Base-by-base conservation (phyloP, 1,140 invertebrate species). In the Glossosoma conforme region DNA sequence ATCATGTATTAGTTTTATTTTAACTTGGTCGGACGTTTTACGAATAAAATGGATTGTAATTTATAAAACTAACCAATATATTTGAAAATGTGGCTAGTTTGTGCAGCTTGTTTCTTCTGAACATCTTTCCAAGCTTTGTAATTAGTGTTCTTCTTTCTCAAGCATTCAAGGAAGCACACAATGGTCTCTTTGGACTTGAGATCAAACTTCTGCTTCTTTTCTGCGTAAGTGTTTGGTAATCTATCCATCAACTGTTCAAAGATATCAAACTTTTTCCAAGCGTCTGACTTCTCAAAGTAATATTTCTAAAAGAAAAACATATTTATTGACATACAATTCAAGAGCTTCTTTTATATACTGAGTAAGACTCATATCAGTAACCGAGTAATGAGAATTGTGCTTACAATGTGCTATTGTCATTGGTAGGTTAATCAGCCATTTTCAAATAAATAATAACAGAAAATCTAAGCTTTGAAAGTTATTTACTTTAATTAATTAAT, bases 201-300 rank as follows among this genome's bases (percentile, higher is more conserved):
- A 48, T 57, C 54, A 20, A 52, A 48, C n/a, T 32, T 15, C 38
- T 57, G 49, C 19, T 42, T 42, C 22, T 44, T 44, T 32, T 51
- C 44, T n/a, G 33, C 33, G 21, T 52, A 52, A 43, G 40, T 47
- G 30, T 42, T 52, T 11, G 54, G 54, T 11, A 57, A 18, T 44
- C 45, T 41, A 11, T 46, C 33, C 10, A 57, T 22, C 11, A 57
- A 48, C 33, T 48, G 41, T 11, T 57, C 54, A 5, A 57, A 24
- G 19, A 51, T 41, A 25, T 57, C 24, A 10, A 51, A 48, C 14
- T 52, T 48, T 44, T 45, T 44, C 54, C 54, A 57, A 3, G 54
- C 40, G 11, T 52, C 54, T 3, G 54, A 37, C 41, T 57, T 57
- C 20, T 57, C 45, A 22, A 57, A 52, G 21, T 38, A 49, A 3